Base-by-base conservation (phyloP, 2,797 vertebrate species). In the Miopithecus talapoin region DNA sequence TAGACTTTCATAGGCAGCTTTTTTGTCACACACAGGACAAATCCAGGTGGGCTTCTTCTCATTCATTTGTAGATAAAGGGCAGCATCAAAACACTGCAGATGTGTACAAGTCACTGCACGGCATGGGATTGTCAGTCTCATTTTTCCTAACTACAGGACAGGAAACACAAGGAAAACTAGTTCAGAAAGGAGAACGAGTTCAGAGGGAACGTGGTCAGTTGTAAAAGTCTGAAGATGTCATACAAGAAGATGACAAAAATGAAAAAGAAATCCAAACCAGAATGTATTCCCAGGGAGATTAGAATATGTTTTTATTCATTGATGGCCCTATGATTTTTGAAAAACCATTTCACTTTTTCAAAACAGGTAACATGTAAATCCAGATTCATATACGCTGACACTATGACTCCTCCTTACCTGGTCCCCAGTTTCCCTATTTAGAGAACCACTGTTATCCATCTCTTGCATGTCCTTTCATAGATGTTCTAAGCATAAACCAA, bases 31-130 rank as follows among this genome's bases (percentile, higher is more conserved):
- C 59, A 99, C 99, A 17, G 99, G 99, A 98, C 99, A 99, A 98
- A 99, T 99, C 99, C 99, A 99, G 21, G 99, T 99, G 53, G 99
- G 99, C 78, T 99, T 99, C 98, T 99, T 99, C 95, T 99, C 99
- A 92, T 99, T 99, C 99, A 99, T 99, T 98, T 99, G 99, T 72
- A 99, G 99, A 98, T 99, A 99, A 85, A 99, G 99, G 72, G 99
- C 99, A 55, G 99, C 99, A 86, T 99, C 99, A 39, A 99, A 99
- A 98, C 99, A 99, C 97, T 99, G 99, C 96, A 99, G 99, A 93
- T 99, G 99, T 78, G 99, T 99, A 98, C 99, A 99, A 79, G 99
- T 99, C 93, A 99, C 99, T 3, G 99, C 99, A 36, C 99, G 99
- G 98, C 99, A 99, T 0, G 99, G 99, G 96, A 99, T 99, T 0